Evolutionary conservation across 2,888 invertebrate species (phyloP), one percentile per base, ranked within the genome.

Genomic region (Lycia hirtaria): DNA sequence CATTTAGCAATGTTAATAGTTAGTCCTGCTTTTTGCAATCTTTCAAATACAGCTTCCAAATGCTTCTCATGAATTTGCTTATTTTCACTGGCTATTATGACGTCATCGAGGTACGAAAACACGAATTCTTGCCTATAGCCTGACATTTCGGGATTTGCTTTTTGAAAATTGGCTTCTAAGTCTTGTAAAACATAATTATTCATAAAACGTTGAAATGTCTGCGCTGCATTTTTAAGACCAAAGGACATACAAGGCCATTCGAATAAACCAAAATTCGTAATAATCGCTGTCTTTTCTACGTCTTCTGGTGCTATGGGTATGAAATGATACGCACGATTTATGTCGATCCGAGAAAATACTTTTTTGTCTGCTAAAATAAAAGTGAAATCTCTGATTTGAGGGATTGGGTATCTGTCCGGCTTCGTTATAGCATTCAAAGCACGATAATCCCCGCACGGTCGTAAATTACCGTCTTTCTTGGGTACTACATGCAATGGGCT

Each of bases 111-210:
- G 12, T 40, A 56, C 1, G 22, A 19, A 26, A 40, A 56, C 30
- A 51, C 22, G 14, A 45, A 45, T 14, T 41, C 40, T 1, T 24
- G 7, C 40, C 24, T 41, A 41, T 24, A 41, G 1, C 26, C 26
- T 3, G 15, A 1, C 1, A 47, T 14, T 15, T 22, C 35, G 10
- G 14, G 47, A 32, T 35, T n/a, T 10, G 38, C 37, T 10, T 50
- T 54, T n/a, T 15, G 28, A 12, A 49, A 14, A 1, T 78, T 81
- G 35, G 76, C 79, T 1, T 73, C 65, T 78, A 82, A 79, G 10
- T 58, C 12, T 1, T 56, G 19, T 33, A 71, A 81, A 50, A 83
- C 80, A 41, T 80, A 65, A 17, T 43, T 28, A 14, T 43, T 43
- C 43, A 43, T 28, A 10, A 28, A 43, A 9, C 43, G 26, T 17